Base-by-base conservation (phyloP, 2,113 vertebrate species). In the Pterocles orientalis region DNA sequence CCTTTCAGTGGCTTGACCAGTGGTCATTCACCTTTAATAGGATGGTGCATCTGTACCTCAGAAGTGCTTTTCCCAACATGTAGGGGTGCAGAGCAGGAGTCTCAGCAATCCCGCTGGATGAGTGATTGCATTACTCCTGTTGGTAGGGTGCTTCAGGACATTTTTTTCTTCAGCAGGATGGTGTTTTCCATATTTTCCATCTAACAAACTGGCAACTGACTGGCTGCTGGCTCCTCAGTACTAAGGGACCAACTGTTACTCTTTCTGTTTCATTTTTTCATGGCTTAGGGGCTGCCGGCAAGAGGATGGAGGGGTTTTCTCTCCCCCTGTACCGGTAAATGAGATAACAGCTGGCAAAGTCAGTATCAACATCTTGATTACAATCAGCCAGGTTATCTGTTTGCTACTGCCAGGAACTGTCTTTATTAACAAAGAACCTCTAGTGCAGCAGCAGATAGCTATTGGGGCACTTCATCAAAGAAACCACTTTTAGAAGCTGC, bases 1-100 rank as follows among this genome's bases (percentile, higher is more conserved):
- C 12, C 21, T 51, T 82, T 77, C 45, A n/a, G 34, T 17, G 25
- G 51, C 39, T 88, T 2, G 0, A 12, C 15, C 0, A 0, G 10
- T 26, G 25, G 10, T 28, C 4, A 0, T 26, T 77, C 12, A 66
- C 20, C n/a, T 70, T 50, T 43, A 75, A 28, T 6, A 5, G 31
- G 7, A 7, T 36, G 41, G 34, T 68, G 86, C 45, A 47, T 41
- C 41, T 39, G 12, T 43, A 39, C 24, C 31, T 89, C 50, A 24
- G 31, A 71, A 41, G 62, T 47, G 33, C 29, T 54, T 60, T 65
- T 80, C 17, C 57, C 41, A 43, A 18, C 7, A 25, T 43, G 60
- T 34, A 58, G 12, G 21, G 21, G n/a, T 39, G 41, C 45, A 58
- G 65, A 64, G 20, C 53, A 17, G 12, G 19, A 41, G 26, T 65